Conservation (phyloP, 2,797 vertebrate genomes). For the Thripadectes ignobilis region DNA sequence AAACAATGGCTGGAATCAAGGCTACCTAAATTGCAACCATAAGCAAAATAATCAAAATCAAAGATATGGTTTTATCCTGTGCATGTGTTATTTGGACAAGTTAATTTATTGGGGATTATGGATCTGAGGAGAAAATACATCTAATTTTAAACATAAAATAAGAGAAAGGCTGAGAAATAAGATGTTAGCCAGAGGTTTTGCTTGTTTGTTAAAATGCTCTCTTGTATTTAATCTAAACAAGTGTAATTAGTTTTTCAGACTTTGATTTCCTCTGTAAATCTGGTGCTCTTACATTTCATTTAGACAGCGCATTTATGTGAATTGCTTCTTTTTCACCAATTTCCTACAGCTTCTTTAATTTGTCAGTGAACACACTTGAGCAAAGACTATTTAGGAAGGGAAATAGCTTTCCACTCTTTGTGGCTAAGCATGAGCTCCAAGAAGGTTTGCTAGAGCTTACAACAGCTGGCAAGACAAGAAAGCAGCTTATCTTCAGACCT, state of each 20-base stretch:
- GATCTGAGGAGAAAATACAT: background rate
- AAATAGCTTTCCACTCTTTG: background rate
- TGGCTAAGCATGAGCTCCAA: conserved; percentile 19
- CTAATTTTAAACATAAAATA: background rate
- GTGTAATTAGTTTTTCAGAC: conserved; percentile 16
- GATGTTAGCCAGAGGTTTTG: background rate
- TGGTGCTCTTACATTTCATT: background rate
- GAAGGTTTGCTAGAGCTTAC: conserved; percentile 11
- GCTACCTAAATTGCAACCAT: conserved; percentile 2
- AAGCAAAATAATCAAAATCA: conserved; percentile 14
- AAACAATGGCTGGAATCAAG: background rate
- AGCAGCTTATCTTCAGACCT: background rate
- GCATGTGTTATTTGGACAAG: background rate
- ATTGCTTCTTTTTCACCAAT: background rate
- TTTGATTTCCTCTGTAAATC: conserved; percentile 6
- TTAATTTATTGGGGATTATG: background rate
- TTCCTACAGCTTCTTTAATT: conserved; percentile 21
- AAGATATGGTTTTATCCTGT: background rate
- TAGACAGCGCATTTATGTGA: background rate
- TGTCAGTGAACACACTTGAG: background rate
- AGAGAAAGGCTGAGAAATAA: background rate
- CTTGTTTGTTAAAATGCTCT: background rate
- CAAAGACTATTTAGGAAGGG: conserved; percentile 52
- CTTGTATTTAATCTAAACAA: conserved; percentile 19
- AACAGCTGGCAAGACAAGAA: background rate